These are phyloP conservation scores for Lycorma delicatula DNA, from an alignment of 1,140 invertebrate genomes.

Conservation along the genomic window DNA sequence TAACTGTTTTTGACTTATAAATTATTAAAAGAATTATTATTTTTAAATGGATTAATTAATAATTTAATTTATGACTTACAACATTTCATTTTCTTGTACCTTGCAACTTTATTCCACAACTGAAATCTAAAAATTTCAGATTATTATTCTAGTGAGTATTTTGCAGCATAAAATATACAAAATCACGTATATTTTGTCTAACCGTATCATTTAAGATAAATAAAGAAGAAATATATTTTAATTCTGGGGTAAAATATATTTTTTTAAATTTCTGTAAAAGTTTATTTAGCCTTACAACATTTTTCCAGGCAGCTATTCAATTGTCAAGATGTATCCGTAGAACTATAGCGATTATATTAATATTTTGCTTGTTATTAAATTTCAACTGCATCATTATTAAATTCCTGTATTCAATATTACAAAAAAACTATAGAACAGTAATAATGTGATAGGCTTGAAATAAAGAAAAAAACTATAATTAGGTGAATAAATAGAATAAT, in stretches of 20 bases:
- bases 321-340: too few relatives aligned
- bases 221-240: neutral
- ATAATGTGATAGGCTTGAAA: too few relatives aligned
- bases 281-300: neutral
- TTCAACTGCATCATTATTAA: too few relatives aligned
- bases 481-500: too few relatives aligned
- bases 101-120: neutral
- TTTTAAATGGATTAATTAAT: too few relatives aligned
- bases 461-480: too few relatives aligned
- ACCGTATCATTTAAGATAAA: neutral
- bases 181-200: neutral
- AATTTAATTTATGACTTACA: neutral
- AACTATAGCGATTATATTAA: too few relatives aligned
- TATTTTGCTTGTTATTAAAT: too few relatives aligned
- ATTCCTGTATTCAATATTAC: too few relatives aligned
- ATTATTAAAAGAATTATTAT: too few relatives aligned
- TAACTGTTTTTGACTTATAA: too few relatives aligned
- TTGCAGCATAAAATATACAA: neutral
- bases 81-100: neutral
- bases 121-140: neutral
- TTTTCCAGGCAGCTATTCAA: neutral
- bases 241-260: neutral
- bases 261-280: neutral
- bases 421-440: too few relatives aligned
- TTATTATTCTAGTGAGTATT: neutral